These are phyloP conservation scores for Neosalanx taihuensis DNA, from an alignment of 2,797 vertebrate species.

Conservation along the genomic window DNA sequence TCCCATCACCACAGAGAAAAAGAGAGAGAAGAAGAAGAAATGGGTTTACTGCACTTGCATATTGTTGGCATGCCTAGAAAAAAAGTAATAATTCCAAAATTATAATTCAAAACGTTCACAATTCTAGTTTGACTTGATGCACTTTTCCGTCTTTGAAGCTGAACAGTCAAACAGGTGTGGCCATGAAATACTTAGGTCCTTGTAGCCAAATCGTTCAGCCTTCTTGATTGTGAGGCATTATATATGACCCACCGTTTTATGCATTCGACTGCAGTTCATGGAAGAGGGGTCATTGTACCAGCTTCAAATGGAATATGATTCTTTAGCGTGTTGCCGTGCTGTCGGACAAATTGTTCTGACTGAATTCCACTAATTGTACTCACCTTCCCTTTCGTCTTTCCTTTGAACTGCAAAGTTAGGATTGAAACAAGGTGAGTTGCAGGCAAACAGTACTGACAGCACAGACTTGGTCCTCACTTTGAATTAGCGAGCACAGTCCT, in stretches of 20 bases:
- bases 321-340: conserved; percentile 42
- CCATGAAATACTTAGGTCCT: conserved; percentile 4
- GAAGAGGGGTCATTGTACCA: conserved; percentile 48
- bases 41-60: conserved; percentile 68
- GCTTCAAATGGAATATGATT: conserved; percentile 59
- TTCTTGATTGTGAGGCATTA: not conserved
- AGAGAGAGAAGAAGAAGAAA: conserved; percentile 54
- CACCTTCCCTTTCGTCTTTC: conserved; percentile 71
- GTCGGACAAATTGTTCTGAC: conserved; percentile 75
- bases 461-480: conserved; percentile 67
- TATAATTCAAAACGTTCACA: conserved; percentile 46
- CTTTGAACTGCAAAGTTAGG: conserved; percentile 72
- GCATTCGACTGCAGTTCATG: conserved; percentile 35
- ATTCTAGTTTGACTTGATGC: conserved; percentile 67
- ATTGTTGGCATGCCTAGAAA: conserved; percentile 67
- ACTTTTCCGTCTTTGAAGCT: conserved; percentile 63
- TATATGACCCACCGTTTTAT: conserved; percentile 26
- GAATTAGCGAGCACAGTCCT: conserved; percentile 65
- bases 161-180: conserved; percentile 46
- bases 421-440: conserved; percentile 50
- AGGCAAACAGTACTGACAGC: conserved; percentile 65
- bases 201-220: not conserved
- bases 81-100: conserved; percentile 36
- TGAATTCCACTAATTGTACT: conserved; percentile 72
- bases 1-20: conserved; percentile 58